Evolutionary conservation across 2,888 invertebrate genomes (phyloP), one percentile per base, ranked within the genome.

Genomic region (Tipula lateralis): DNA sequence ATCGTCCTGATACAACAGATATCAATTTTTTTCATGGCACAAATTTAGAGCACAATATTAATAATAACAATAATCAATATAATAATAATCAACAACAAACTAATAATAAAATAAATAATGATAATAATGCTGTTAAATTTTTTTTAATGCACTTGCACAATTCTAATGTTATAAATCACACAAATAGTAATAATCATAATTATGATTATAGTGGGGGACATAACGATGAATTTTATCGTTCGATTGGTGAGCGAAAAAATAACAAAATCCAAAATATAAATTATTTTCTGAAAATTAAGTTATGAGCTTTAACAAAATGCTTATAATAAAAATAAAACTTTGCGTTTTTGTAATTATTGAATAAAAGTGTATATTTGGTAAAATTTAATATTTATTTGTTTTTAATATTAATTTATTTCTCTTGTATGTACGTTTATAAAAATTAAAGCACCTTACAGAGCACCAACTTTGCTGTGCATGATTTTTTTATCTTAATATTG

Each of bases 1-100:
- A 90, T 88, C 91, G 89, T 88, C 90, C 91, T 85, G 89, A 90
- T 87, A 90, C 89, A 16, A 88, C 88, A 85, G 89, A 89, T 84
- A 89, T 24, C 24, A 66, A 24, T 66, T 85, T 83, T 44, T 32
- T 85, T 39, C 80, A 82, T 29, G 84, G 84, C 81, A 85, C 85
- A 84, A 66, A 85, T 86, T 85, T 84, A 82, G 85, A 85, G 86
- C 87, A 87, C 87, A 86, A 83, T 85, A 82, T 16, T 30, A 82
- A 82, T 82, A 82, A 82, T 4, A 30, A 82, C n/a, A 82, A 30
- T 82, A 29, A 82, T 30, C 9, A 82, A 13, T 30, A 82, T 24
- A 66, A 66, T 66, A 44, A 44, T 7, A 30, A 29, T 13, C 32
- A 82, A 16, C n/a, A 16, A 82, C n/a, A 82, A 82, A 30, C 30